Evolutionary conservation across 1,140 invertebrate genomes (phyloP), one percentile per base, ranked within the genome.

Genomic region (Drosophila yakuba): DNA sequence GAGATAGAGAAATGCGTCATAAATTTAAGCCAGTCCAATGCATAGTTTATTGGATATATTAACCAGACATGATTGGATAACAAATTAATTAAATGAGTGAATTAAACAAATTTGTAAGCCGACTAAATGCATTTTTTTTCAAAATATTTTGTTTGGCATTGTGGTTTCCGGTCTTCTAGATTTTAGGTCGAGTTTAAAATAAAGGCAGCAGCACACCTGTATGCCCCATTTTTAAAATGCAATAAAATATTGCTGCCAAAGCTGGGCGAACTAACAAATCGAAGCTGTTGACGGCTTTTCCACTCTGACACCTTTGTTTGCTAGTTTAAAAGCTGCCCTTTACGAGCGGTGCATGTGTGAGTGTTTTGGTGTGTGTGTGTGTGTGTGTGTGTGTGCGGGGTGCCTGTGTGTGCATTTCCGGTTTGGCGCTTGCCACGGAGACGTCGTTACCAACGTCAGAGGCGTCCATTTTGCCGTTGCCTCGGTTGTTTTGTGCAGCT

Each of bases 251-350:
- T 28, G 8, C 15, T 52, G 57, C 17, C 44, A 20, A 17, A 38
- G 17, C 20, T 28, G 20, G 39, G 23, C 2, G 39, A 48, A 50
- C 75, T 61, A 80, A 79, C 83, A 86, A 74, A 88, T 88, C 71
- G 75, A 86, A 79, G 75, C 57, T 79, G 67, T 73, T 64, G 75
- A 75, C 71, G 78, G 74, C 78, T 82, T 82, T 86, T 88, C 62
- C 74, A 76, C 82, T 63, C 75, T 88, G 83, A 58, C 83, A 77
- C 83, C 75, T 89, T 78, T 89, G 82, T 78, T 88, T 72, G 62
- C 71, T 71, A 75, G 71, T 75, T 82, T 78, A 79, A 86, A 82
- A 82, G 69, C 78, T 78, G 79, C 69, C 64, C 79, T 67, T 77
- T 64, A 47, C 62, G 54, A 55, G 36, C 43, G 35, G 41, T 32